Conservation (phyloP, 2,113 vertebrate genomes). For the Epinephelus lanceolatus region DNA sequence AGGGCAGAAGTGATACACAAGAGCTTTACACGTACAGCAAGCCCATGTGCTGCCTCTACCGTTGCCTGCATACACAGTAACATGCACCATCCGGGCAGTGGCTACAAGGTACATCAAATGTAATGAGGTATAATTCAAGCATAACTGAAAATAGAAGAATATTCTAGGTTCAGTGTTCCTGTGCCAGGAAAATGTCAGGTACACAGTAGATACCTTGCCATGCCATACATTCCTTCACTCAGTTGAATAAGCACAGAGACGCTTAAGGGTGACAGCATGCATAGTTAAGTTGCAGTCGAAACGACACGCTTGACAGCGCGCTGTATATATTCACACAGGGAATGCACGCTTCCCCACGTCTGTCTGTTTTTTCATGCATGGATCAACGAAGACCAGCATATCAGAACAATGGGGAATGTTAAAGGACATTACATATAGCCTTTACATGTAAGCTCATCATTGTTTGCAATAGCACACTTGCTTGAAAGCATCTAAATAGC, state of each 20-base stretch:
- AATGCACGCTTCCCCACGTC: slow-evolving; percentile 38
- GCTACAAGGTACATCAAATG: slow-evolving; percentile 11
- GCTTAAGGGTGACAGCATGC: slow-evolving; percentile 53
- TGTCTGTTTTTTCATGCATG: slow-evolving; percentile 7
- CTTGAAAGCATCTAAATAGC: slow-evolving; percentile 49
- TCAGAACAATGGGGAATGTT: slow-evolving; percentile 10
- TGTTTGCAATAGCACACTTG: slow-evolving; percentile 30
- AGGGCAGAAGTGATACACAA: background rate
- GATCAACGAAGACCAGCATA: background rate
- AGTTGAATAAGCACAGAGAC: slow-evolving; percentile 43
- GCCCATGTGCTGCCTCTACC: background rate
- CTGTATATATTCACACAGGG: slow-evolving; percentile 35
- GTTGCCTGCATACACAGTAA: background rate
- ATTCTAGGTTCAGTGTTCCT: background rate
- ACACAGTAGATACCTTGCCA: slow-evolving; percentile 13
- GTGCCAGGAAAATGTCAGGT: slow-evolving; percentile 27
- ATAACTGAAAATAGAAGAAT: slow-evolving; percentile 7
- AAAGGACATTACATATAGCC: slow-evolving; percentile 16
- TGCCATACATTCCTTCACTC: slow-evolving; percentile 40
- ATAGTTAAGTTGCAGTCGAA: slow-evolving; percentile 44
- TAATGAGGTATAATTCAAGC: background rate
- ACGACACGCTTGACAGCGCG: slow-evolving; percentile 46
- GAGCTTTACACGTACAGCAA: background rate
- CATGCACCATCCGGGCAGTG: background rate
- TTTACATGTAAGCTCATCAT: slow-evolving; percentile 25